Evolutionary conservation across 2,113 vertebrate species (phyloP).

Genomic region (Eptesicus fuscus): DNA sequence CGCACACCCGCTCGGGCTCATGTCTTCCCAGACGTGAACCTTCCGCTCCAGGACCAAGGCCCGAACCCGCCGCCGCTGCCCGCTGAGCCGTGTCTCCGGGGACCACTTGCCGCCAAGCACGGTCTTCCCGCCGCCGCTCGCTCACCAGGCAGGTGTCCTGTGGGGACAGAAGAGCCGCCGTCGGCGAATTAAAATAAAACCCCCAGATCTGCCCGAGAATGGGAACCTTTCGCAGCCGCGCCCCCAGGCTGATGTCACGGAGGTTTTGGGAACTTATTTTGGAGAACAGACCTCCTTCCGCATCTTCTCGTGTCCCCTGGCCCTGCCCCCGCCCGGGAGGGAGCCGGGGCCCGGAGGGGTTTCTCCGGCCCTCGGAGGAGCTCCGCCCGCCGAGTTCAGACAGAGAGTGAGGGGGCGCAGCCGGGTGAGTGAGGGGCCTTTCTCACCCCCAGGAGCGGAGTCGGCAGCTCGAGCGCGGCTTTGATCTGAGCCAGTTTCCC

Average conservation of each 20-base stretch:
- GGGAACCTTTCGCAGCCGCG: not conserved
- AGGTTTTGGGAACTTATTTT: not conserved
- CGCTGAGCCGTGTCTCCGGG: not conserved
- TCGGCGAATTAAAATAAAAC: not conserved
- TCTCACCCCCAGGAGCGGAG: not conserved
- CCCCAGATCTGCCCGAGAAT: not conserved
- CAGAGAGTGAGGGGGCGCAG: not conserved
- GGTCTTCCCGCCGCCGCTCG: not conserved
- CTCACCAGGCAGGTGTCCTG: not conserved
- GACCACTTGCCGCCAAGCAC: not conserved
- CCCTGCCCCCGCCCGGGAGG: not conserved
- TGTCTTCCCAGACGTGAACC: conserved; percentile 14
- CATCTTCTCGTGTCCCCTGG: not conserved
- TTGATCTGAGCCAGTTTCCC: not conserved
- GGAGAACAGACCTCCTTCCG: not conserved
- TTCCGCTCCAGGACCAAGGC: not conserved
- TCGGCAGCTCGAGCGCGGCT: not conserved
- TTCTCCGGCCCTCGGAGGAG: not conserved
- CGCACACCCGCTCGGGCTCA: not conserved
- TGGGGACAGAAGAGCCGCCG: not conserved
- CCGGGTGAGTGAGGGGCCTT: not conserved
- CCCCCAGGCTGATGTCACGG: not conserved
- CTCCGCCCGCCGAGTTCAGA: not conserved
- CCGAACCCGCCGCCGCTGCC: not conserved
- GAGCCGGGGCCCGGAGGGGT: not conserved